Percentiles rank a stretch among this genome's conserved stretches.
Evolutionary conservation across 1,140 invertebrate species (phyloP).

Genomic region (Brachionus paranguensis): DNA sequence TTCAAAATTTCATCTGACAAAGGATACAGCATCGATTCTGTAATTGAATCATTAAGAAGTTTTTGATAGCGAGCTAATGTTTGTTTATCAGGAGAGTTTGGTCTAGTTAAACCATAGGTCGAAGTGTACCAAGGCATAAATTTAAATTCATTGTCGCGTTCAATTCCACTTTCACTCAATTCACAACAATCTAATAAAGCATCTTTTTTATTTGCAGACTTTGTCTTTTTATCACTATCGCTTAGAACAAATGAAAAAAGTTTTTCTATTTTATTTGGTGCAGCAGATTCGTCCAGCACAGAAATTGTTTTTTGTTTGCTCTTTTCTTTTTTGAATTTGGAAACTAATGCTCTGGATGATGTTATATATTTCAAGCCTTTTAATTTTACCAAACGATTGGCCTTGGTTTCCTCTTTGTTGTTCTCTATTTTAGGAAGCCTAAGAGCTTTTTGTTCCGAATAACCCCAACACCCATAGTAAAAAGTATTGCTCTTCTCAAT

Average conservation of each 20-base stretch:
- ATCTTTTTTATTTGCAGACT: background rate
- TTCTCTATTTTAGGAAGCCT: background rate
- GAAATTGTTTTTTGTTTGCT: background rate
- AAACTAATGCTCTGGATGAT: background rate
- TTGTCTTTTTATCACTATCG: background rate
- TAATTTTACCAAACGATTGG: background rate
- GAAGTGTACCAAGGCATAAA: slow-evolving; percentile 1
- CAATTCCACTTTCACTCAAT: background rate
- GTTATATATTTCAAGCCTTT: slow-evolving; percentile 34
- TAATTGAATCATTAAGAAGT: slow-evolving; percentile 55
- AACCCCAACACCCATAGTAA: background rate
- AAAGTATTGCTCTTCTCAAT: background rate
- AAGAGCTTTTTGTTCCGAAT: background rate
- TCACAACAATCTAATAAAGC: background rate
- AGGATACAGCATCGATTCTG: slow-evolving; percentile 51
- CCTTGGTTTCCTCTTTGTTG: background rate
- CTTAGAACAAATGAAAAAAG: background rate
- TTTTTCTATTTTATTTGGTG: background rate
- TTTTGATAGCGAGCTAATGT: slow-evolving; percentile 51
- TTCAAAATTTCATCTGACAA: slow-evolving; percentile 46
- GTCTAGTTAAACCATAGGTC: slow-evolving; percentile 43
- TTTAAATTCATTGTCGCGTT: background rate
- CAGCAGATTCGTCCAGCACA: background rate
- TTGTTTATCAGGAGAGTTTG: slow-evolving; percentile 54
- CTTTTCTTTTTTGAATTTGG: background rate